Percentiles rank a stretch among this genome's conserved stretches.
These are phyloP conservation scores for Amblyjoppa proteus DNA, from an alignment of 2,888 invertebrate species.

Conservation along the genomic window DNA sequence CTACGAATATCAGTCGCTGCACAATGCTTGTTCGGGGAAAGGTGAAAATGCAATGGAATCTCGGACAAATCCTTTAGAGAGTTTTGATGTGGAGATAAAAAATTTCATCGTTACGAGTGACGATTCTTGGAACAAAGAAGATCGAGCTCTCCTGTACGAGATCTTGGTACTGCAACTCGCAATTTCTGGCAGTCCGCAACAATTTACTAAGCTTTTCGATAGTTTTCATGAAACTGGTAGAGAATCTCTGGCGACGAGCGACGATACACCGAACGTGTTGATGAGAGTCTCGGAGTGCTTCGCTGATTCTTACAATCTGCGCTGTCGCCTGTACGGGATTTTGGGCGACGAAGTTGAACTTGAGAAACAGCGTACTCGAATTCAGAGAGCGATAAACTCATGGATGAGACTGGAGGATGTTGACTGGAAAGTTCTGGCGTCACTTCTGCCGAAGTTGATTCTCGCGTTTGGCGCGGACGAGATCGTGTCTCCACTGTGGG, in stretches of 20 bases:
- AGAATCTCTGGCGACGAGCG: slow-evolving; percentile 10
- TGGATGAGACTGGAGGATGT: slow-evolving; percentile 71
- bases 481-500: slow-evolving; percentile 69
- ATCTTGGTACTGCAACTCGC: slow-evolving; percentile 74
- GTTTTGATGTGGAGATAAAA: slow-evolving; percentile 30
- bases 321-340: slow-evolving; percentile 56
- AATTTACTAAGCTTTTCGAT: slow-evolving; percentile 66
- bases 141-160: slow-evolving; percentile 73
- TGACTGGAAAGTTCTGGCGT: slow-evolving; percentile 74
- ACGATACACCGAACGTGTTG: slow-evolving; percentile 60
- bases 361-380: neutral
- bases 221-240: slow-evolving; percentile 64
- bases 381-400: slow-evolving; percentile 64
- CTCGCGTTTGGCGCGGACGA: slow-evolving; percentile 59
- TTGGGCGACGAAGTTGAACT: neutral
- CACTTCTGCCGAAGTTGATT: slow-evolving; percentile 75
- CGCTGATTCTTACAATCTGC: slow-evolving; percentile 71
- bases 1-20: slow-evolving; percentile 73
- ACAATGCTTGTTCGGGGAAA: neutral
- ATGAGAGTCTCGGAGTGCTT: slow-evolving; percentile 75
- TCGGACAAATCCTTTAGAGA: neutral
- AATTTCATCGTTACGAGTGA: slow-evolving; percentile 12
- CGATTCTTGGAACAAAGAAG: slow-evolving; percentile 20
- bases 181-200: slow-evolving; percentile 71
- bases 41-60: neutral